phyloP scores from a whole-genome alignment of 2,888 invertebrate genomes.

The Pilophorus perplexus region DNA sequence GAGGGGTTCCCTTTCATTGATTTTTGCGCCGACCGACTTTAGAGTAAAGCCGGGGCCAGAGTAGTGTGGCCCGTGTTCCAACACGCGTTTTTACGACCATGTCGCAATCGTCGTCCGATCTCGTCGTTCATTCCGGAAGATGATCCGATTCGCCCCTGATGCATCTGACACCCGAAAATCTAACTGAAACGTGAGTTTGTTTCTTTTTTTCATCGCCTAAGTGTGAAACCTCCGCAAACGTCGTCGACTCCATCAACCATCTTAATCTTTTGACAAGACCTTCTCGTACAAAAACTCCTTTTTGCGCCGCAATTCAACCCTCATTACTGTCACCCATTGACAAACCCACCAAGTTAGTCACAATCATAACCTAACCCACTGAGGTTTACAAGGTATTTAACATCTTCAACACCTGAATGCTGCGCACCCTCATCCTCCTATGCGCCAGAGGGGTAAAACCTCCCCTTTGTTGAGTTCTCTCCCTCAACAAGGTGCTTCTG shows the following conservation, averaged over 20 bases:
- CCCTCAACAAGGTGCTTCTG: neutral
- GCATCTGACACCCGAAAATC: constrained; percentile 12
- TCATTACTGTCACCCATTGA: too few species aligned
- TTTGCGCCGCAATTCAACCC: too few species aligned
- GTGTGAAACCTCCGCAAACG: neutral
- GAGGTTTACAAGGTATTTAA: constrained; percentile 8
- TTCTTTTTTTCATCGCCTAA: neutral
- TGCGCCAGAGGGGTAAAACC: too few species aligned
- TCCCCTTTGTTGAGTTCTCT: too few species aligned
- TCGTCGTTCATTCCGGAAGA: constrained; percentile 11
- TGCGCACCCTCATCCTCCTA: constrained; percentile 6
- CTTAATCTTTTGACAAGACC: too few species aligned
- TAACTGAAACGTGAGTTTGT: constrained; percentile 27
- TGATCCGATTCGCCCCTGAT: constrained; percentile 30
- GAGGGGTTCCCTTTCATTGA: constrained; percentile 44
- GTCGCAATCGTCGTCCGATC: constrained; percentile 17
- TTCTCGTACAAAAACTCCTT: too few species aligned
- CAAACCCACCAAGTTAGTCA: too few species aligned
- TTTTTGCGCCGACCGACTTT: constrained; percentile 43
- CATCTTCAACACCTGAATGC: constrained; percentile 25
- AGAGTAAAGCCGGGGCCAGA: constrained; percentile 35
- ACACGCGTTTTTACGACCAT: constrained; percentile 26
- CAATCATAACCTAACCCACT: constrained; percentile 34
- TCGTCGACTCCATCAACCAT: neutral
- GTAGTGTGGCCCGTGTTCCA: constrained; percentile 30